Evolutionary conservation across 2,113 vertebrate species (phyloP).

Genomic region (Oryzias celebensis): DNA sequence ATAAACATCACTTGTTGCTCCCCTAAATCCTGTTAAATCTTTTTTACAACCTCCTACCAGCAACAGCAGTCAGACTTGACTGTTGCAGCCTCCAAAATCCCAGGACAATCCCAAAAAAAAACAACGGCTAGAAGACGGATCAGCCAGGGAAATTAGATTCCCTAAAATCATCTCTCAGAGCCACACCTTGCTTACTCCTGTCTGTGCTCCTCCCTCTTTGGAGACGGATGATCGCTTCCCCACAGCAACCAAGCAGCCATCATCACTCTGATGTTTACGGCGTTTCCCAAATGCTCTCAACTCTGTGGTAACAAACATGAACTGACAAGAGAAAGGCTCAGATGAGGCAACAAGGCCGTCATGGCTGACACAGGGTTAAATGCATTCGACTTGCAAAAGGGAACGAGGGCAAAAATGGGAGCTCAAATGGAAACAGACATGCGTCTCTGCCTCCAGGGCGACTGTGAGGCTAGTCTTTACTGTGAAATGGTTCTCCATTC

Average conservation of each 20-base stretch:
- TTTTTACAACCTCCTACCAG: slow-evolving; percentile 33
- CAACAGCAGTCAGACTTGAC: slow-evolving; percentile 14
- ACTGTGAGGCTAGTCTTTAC: slow-evolving; percentile 67
- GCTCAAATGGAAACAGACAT: slow-evolving; percentile 64
- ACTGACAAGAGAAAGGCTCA: slow-evolving; percentile 57
- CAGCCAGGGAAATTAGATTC: slow-evolving; percentile 29
- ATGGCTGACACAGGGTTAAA: slow-evolving; percentile 68
- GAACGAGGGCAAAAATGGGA: slow-evolving; percentile 66
- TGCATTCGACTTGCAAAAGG: slow-evolving; percentile 55
- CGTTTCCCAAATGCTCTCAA: slow-evolving; percentile 40
- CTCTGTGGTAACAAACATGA: slow-evolving; percentile 63
- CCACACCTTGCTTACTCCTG: slow-evolving; percentile 61
- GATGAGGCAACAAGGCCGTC: slow-evolving; percentile 51
- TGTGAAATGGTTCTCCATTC: slow-evolving; percentile 57
- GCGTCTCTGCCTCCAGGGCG: slow-evolving; percentile 55
- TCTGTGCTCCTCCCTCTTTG: slow-evolving; percentile 31
- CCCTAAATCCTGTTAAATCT: slow-evolving; percentile 38
- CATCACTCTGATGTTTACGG: slow-evolving; percentile 38
- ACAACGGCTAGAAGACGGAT: slow-evolving; percentile 39
- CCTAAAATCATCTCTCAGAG: slow-evolving; percentile 24
- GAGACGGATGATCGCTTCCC: slow-evolving; percentile 41
- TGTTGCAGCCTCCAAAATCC: slow-evolving; percentile 34
- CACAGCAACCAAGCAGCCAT: slow-evolving; percentile 52
- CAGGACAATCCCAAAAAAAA: slow-evolving; percentile 30
- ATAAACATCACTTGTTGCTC: background rate